Base-by-base conservation (phyloP, 92 coral and sea anemone genomes). In the Epizoanthus scotinus region DNA sequence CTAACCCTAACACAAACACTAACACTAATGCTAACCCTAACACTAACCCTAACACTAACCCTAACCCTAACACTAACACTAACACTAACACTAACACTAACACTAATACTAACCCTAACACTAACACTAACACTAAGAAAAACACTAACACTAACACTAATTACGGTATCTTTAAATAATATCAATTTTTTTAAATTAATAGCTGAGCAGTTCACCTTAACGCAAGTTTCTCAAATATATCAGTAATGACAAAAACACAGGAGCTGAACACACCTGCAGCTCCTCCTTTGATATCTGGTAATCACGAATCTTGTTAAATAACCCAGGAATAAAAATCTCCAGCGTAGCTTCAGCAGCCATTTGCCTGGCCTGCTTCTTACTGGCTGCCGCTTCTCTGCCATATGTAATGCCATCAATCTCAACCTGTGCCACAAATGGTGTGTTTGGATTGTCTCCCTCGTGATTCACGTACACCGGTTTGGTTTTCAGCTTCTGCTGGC, bases 341-440 rank as follows among this genome's bases (percentile, higher is more conserved):
- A 96, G 66, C 0, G 99, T 87, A 17, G 88, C 82, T 58, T 96
- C 96, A 17, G 99, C 99, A 2, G 99, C 99, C 42, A 80, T 38
- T 67, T 93, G 98, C 47, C 84, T 87, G 0, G 99, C 99, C 61
- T 91, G 88, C 71, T 93, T 96, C 86, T 96, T 96, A 55, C 92
- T 96, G 57, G 94, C 29, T 0, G 91, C 99, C 44, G 31, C 78
- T 25, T 95, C 99, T 49, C 70, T 84, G 14, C 99, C 99, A 58
- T 96, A 87, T 1, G 86, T 84, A 21, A 93, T 87, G 26, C 95
- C 98, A 68, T 86, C 89, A 55, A 96, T 90, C 67, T 86, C 89
- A 19, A 96, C 98, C 47, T 91, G 93, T 9, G 96, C 92, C 83
- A 93, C 44, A 71, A 96, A 96, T 19, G 99, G 99, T 19, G 87